Evolutionary conservation across 2,888 invertebrate genomes (phyloP).

Genomic region (Sarcophaga variegata): DNA sequence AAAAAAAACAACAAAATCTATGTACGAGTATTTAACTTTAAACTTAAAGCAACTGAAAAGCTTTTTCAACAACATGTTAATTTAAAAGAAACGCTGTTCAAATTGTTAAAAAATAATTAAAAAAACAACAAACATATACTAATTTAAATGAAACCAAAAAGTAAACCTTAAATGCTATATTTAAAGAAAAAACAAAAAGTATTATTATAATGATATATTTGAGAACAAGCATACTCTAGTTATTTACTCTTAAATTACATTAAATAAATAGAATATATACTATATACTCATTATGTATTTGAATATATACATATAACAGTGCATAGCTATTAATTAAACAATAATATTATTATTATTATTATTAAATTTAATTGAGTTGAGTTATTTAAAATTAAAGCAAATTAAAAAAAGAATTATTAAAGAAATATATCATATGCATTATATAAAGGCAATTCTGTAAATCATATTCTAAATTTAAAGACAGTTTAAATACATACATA

Average conservation of each 20-base stretch:
- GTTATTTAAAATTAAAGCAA: conserved; percentile 49
- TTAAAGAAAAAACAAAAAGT: not conserved
- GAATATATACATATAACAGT: conserved; percentile 25
- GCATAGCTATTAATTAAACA: conserved; percentile 38
- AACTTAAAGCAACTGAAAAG: conserved; percentile 27
- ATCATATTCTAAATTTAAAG: conserved; percentile 11
- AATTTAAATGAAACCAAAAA: conserved; percentile 34
- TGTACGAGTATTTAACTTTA: not conserved
- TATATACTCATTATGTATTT: conserved; percentile 28
- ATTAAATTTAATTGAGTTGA: conserved; percentile 63
- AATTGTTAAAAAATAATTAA: conserved; percentile 47
- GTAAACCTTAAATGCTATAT: not conserved
- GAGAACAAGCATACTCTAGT: conserved; percentile 27
- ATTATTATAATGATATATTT: not conserved
- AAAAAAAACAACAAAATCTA: not conserved
- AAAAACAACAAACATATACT: conserved; percentile 11
- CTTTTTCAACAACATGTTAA: conserved; percentile 55
- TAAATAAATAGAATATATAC: not conserved
- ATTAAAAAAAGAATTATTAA: conserved; percentile 16
- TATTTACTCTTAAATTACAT: conserved; percentile 48
- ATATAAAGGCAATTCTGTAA: not conserved
- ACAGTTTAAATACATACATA: not conserved
- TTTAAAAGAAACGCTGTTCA: conserved; percentile 59
- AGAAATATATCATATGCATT: conserved; percentile 8
- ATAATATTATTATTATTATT: conserved; percentile 14